Percentiles rank a stretch among this genome's conserved stretches.
phyloP scores from a whole-genome alignment of 2,113 vertebrate genomes.

The Isurus oxyrinchus region DNA sequence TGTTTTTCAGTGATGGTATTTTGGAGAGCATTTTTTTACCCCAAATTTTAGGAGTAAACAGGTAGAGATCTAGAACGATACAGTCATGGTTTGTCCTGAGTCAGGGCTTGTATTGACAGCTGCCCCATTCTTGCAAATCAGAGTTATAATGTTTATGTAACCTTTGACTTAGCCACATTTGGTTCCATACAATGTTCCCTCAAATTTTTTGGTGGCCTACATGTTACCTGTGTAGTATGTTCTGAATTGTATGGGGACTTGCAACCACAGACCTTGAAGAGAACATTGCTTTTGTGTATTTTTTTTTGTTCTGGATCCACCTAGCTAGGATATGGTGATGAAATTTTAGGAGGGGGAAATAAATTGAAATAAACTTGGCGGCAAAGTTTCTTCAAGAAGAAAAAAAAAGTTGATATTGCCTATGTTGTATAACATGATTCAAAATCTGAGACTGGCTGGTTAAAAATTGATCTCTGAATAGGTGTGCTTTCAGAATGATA shows the following conservation, averaged over 20 bases:
- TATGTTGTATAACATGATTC: background rate
- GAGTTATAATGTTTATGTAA: background rate
- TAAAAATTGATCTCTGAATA: background rate
- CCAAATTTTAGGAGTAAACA: background rate
- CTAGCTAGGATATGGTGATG: background rate
- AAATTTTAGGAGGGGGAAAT: background rate
- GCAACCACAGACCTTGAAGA: background rate
- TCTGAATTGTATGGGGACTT: background rate
- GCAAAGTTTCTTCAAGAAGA: too few relatives aligned
- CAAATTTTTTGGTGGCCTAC: too few relatives aligned
- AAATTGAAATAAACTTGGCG: too few relatives aligned
- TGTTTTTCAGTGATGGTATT: background rate
- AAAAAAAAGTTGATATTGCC: too few relatives aligned
- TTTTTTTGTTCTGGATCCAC: background rate
- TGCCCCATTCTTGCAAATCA: background rate
- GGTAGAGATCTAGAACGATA: background rate
- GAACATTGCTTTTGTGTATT: background rate
- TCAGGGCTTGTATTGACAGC: background rate
- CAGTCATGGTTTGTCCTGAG: background rate
- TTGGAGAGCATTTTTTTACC: background rate
- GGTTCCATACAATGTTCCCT: background rate
- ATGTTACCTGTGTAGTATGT: background rate
- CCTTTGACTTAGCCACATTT: background rate
- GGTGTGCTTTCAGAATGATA: too few relatives aligned
- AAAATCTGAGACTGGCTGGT: background rate